Evolutionary conservation across 2,888 invertebrate species (phyloP).

Genomic region (Standfussiana lucernea): DNA sequence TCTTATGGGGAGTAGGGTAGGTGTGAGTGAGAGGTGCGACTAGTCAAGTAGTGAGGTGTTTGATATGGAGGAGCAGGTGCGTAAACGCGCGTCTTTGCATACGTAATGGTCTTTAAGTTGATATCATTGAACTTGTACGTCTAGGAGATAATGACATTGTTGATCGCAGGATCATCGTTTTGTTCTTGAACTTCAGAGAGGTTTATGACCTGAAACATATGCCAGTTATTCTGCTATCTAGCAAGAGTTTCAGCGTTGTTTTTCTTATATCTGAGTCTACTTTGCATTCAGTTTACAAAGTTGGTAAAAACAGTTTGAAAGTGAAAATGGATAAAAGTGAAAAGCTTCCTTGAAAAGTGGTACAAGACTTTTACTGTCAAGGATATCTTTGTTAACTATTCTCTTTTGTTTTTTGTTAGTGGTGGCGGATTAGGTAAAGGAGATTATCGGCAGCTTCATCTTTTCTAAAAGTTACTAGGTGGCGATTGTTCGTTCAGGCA

Average conservation of each 20-base stretch:
- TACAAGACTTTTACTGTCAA: slow-evolving; percentile 23
- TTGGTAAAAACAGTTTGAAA: slow-evolving; percentile 23
- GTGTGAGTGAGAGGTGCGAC: slow-evolving; percentile 75
- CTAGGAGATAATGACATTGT: slow-evolving; percentile 80
- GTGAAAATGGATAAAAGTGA: slow-evolving; percentile 53
- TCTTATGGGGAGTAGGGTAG: slow-evolving; percentile 39
- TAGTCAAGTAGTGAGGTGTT: slow-evolving; percentile 78
- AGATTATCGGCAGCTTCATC: background rate
- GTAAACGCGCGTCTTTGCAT: slow-evolving; percentile 81
- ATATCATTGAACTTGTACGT: slow-evolving; percentile 87
- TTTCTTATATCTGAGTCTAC: background rate
- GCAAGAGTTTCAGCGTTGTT: background rate
- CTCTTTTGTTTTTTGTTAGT: background rate
- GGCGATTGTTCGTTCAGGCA: background rate
- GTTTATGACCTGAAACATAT: slow-evolving; percentile 11
- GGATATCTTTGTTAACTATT: background rate
- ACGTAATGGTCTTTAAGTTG: slow-evolving; percentile 80
- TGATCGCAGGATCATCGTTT: slow-evolving; percentile 28
- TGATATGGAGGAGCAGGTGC: slow-evolving; percentile 85
- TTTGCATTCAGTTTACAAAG: slow-evolving; percentile 12
- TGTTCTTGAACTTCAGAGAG: slow-evolving; percentile 34
- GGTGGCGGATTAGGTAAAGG: background rate
- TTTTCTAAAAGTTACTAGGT: background rate
- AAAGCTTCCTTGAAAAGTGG: slow-evolving; percentile 37
- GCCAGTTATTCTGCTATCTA: background rate